Percentiles rank a stretch among this genome's conserved stretches.
phyloP scores from a whole-genome alignment of 2,888 invertebrate species.

The Meta bourneti region DNA sequence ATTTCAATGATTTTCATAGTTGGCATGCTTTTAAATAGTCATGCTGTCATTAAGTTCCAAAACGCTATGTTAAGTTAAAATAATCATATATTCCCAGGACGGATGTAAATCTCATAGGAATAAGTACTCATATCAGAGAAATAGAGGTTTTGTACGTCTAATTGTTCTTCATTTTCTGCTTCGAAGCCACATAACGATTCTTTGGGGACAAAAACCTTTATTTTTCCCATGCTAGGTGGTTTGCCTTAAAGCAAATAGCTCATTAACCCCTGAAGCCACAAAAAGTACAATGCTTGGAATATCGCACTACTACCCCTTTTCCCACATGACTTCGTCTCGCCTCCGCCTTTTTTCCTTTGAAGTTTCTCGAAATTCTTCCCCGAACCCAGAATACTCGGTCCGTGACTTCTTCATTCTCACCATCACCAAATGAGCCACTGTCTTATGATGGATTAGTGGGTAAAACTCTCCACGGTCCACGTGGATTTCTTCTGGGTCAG shows the following conservation, averaged over 20 bases:
- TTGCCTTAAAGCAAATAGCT: conserved; percentile 17
- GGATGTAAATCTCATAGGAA: no score
- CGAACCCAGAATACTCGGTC: neutral
- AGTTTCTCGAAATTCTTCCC: neutral
- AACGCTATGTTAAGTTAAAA: no score
- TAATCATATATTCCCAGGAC: no score
- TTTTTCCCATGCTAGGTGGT: conserved; percentile 23
- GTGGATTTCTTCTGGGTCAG: conserved; percentile 39
- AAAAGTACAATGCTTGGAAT: neutral
- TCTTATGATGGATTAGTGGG: conserved; percentile 23
- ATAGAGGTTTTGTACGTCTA: neutral
- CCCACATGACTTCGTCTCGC: conserved; percentile 2
- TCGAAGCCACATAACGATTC: neutral
- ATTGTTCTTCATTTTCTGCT: neutral
- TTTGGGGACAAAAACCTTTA: neutral
- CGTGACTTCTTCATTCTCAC: neutral
- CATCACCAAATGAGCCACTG: neutral
- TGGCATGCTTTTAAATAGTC: no score
- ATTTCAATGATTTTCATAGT: no score
- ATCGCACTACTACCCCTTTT: conserved; percentile 25
- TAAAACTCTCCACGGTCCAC: conserved; percentile 28
- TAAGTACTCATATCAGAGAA: no score
- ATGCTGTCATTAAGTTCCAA: no score
- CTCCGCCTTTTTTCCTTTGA: neutral
- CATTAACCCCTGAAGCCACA: conserved; percentile 37